phyloP scores from a whole-genome alignment of 2,888 invertebrate species.

The Platycnemis pennipes region DNA sequence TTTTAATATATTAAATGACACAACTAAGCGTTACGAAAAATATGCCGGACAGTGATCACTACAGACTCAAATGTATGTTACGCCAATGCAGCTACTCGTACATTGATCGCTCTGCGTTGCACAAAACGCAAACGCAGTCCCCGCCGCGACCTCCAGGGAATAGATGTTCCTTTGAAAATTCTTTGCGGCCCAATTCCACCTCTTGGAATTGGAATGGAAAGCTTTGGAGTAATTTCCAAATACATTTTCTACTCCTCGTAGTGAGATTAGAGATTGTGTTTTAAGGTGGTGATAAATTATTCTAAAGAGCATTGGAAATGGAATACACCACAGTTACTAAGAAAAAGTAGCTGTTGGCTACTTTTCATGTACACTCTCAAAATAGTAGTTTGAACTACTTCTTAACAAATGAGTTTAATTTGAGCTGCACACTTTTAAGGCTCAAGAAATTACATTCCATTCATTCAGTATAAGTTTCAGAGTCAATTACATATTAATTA shows the following conservation, averaged over 20 bases:
- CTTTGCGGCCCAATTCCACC: neutral
- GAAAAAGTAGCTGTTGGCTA: too few species aligned
- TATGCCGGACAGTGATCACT: neutral
- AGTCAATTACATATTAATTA: too few species aligned
- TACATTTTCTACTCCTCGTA: neutral
- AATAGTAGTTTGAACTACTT: too few species aligned
- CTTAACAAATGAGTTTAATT: too few species aligned
- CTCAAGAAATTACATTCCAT: too few species aligned
- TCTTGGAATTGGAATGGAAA: neutral
- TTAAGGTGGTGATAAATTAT: neutral
- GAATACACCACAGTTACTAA: neutral
- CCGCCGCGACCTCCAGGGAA: neutral
- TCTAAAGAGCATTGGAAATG: neutral
- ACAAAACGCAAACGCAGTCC: neutral
- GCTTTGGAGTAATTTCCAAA: neutral
- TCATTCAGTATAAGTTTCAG: too few species aligned
- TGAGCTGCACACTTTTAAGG: too few species aligned
- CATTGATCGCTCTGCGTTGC: conserved; percentile 29
- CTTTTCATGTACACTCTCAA: too few species aligned
- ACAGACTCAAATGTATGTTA: neutral
- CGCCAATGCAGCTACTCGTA: conserved; percentile 3
- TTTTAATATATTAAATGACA: neutral
- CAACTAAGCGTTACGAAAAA: neutral
- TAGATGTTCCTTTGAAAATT: neutral
- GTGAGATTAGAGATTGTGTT: neutral